Conservation (phyloP, 2,113 vertebrate species). For the Ibidorhyncha struthersii region DNA sequence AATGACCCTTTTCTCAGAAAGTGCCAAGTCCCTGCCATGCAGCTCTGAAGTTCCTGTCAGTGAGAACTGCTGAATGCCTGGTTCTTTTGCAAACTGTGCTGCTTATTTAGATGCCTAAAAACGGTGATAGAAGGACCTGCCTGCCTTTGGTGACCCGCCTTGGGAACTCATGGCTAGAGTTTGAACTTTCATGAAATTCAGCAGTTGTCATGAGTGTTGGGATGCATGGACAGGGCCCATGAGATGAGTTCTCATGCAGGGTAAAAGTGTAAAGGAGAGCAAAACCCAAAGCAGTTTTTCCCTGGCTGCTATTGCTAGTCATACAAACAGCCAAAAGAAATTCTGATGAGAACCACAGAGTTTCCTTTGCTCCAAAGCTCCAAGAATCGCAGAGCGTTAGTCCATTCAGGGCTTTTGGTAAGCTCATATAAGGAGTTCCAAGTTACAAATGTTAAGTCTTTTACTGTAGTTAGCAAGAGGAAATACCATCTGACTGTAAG, state of each 20-base stretch:
- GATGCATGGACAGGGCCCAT: neutral
- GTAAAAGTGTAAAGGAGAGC: neutral
- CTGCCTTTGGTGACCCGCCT: neutral
- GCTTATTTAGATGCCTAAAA: neutral
- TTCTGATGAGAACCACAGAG: neutral
- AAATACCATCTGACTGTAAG: neutral
- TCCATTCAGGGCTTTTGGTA: neutral
- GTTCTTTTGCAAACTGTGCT: neutral
- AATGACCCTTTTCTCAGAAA: neutral
- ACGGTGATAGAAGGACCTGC: neutral
- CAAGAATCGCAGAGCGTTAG: neutral
- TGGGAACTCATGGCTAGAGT: neutral
- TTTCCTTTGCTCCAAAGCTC: neutral
- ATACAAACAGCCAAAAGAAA: neutral
- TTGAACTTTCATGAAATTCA: neutral
- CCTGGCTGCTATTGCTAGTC: neutral
- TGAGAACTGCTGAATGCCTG: rapidly evolving
- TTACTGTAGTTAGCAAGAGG: neutral
- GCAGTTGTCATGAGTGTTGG: neutral
- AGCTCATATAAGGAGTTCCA: neutral
- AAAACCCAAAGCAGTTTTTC: neutral
- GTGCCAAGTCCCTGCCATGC: neutral
- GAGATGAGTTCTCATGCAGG: rapidly evolving
- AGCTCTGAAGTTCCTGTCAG: neutral
- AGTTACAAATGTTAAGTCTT: neutral